Conservation (phyloP, 64 coral and sea anemone species). For the Dendrophyllia cribrosa region DNA sequence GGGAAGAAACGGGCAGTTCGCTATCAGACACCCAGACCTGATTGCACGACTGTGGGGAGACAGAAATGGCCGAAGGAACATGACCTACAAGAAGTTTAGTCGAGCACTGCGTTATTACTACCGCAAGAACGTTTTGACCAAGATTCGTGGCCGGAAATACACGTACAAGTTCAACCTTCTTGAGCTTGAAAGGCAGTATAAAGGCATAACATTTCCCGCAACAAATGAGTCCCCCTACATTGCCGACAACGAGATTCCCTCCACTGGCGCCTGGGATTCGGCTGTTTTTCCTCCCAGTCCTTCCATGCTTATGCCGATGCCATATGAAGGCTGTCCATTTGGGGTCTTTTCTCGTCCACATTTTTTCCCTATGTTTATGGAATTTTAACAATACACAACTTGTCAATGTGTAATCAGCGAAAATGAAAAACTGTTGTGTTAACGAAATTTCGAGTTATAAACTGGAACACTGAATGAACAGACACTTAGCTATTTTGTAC, state of each 20-base stretch:
- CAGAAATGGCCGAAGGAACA: constrained; percentile 43
- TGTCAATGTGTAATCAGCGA: too few species aligned
- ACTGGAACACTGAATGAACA: too few species aligned
- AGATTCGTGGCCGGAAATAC: constrained; percentile 34
- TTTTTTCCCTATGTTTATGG: too few species aligned
- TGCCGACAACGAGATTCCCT: not conserved
- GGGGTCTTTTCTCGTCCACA: too few species aligned
- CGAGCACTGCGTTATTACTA: constrained; percentile 57
- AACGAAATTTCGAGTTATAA: too few species aligned
- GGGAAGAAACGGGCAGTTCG: constrained; percentile 26
- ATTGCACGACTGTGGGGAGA: constrained; percentile 35
- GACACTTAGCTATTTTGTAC: too few species aligned
- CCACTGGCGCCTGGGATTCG: not conserved
- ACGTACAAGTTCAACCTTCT: constrained; percentile 33
- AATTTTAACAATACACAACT: too few species aligned
- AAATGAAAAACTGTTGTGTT: too few species aligned
- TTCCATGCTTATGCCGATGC: too few species aligned
- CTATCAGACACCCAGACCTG: constrained; percentile 11
- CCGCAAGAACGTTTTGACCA: constrained; percentile 21
- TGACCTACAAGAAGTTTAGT: constrained; percentile 51
- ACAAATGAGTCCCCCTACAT: not conserved
- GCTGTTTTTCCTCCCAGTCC: not conserved
- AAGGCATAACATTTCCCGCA: too few species aligned
- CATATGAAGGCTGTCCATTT: too few species aligned
- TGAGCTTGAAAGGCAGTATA: constrained; percentile 13